Base-by-base conservation (phyloP, 2,888 invertebrate genomes). In the Serrognathus titanus region DNA sequence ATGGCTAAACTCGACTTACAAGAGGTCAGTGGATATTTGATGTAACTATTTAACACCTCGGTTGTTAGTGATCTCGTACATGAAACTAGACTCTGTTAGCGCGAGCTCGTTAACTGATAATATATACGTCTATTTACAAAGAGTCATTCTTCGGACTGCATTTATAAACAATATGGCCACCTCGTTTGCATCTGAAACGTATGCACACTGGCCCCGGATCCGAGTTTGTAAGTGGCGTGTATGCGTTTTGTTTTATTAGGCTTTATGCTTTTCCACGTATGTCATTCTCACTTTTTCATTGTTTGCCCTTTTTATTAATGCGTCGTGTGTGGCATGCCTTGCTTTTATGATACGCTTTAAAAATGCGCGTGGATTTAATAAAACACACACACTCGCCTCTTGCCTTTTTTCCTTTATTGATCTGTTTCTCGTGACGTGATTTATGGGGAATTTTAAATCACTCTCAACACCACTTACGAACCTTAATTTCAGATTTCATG, bases 11-110 rank as follows among this genome's bases (percentile, higher is more conserved):
- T 63, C 60, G 70, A 71, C 41, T 56, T 69, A 47, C 56, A 60
- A 61, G 68, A 70, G 71, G 72, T 72, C 63, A 65, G 70, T 70
- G 57, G 55, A 65, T 68, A 59, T 57, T 69, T 63, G 55, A 64
- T 58, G 61, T 66, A 67, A 68, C 65, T 54, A 59, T 59, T 61
- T 61, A 61, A 57, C 61, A 58, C 61, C 57, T 59, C 46, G 39
- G 35, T 16, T 37, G 53, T 52, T 57, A 53, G 12, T 41, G n/a
- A 51, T 45, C 41, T 16, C 47, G 53, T 39, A 55, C 45, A 41
- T 51, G 47, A 58, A 56, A 58, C 57, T 46, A 46, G 57, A 47
- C 43, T 69, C 70, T 53, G 69, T 74, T 74, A 72, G 62, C 69
- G 61, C 47, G 24, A n/a, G 31, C 36, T 45, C 57, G 69, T 61